Percentiles rank a stretch among this genome's conserved stretches.
These are phyloP conservation scores for Nettapus auritus DNA, from an alignment of 2,113 vertebrate species.

Conservation along the genomic window DNA sequence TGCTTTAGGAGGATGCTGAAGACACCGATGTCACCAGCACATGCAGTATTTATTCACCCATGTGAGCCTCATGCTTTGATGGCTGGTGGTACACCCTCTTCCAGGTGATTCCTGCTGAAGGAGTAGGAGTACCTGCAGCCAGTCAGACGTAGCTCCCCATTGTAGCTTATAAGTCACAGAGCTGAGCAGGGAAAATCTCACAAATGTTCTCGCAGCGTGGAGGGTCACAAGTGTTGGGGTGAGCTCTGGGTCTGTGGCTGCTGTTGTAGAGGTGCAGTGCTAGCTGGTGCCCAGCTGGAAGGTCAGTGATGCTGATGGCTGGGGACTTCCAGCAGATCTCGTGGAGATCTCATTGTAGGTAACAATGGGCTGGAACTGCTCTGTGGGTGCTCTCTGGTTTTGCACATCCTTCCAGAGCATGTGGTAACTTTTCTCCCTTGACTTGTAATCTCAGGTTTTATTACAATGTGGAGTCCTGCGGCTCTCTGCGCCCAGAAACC, in stretches of 20 bases:
- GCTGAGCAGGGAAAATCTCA: neutral
- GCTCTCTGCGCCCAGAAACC: conserved; percentile 94
- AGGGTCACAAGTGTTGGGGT: neutral
- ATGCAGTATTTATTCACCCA: neutral
- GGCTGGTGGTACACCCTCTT: neutral
- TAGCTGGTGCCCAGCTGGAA: neutral
- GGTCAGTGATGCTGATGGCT: neutral
- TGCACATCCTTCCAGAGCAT: neutral
- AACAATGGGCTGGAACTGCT: neutral
- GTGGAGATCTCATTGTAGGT: neutral
- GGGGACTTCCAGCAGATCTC: neutral
- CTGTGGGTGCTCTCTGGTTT: neutral
- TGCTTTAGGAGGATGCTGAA: neutral
- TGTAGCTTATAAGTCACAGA: rapidly evolving
- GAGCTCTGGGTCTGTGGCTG: neutral
- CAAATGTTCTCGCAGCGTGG: neutral
- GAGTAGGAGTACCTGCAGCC: neutral
- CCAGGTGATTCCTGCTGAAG: neutral
- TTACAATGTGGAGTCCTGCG: conserved; percentile 97
- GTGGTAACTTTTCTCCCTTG: neutral
- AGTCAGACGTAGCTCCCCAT: neutral
- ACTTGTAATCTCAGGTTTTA: conserved; percentile 85
- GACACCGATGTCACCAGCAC: neutral
- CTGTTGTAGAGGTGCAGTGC: rapidly evolving
- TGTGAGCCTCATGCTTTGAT: neutral